These are phyloP conservation scores for Sebastes itinus DNA, from an alignment of 2,797 vertebrate genomes.

Conservation along the genomic window DNA sequence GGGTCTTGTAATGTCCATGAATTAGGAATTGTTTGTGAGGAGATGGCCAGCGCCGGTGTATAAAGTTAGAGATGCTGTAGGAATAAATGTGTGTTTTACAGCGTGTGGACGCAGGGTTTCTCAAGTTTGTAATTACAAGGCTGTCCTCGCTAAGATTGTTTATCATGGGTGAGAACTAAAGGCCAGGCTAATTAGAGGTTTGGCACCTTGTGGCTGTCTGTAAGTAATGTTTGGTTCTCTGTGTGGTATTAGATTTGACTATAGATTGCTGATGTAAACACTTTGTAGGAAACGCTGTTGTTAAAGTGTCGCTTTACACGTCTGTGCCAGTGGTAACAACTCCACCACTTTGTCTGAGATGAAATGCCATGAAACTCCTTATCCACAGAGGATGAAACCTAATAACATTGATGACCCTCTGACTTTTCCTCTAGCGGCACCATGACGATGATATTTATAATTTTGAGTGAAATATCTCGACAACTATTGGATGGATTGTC, in stretches of 20 bases:
- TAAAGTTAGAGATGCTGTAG: slow-evolving; percentile 29
- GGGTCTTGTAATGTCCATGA: slow-evolving; percentile 66
- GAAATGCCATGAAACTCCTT: neutral
- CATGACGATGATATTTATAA: too few species aligned
- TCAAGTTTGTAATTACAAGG: slow-evolving; percentile 61
- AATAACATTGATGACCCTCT: too few species aligned
- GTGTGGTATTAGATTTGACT: slow-evolving; percentile 14
- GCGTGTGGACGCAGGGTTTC: slow-evolving; percentile 23
- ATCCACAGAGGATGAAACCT: neutral
- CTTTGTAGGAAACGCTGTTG: neutral
- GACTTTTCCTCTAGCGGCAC: rapidly evolving
- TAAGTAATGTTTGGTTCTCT: slow-evolving; percentile 27
- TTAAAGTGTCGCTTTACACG: neutral
- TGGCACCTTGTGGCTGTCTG: slow-evolving; percentile 41
- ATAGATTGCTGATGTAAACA: slow-evolving; percentile 16
- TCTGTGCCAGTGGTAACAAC: too few species aligned
- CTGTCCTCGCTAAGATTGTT: slow-evolving; percentile 31
- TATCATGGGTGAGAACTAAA: slow-evolving; percentile 51
- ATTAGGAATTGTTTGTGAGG: slow-evolving; percentile 56
- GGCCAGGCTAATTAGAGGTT: slow-evolving; percentile 59
- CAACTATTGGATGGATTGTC: too few species aligned
- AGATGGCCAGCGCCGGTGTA: slow-evolving; percentile 34
- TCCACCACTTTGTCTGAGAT: neutral
- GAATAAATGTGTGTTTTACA: slow-evolving; percentile 44
- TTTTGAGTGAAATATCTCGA: too few species aligned